A percentile compares a stretch with the other conserved stretches of the same genome.
Evolutionary conservation across 2,888 invertebrate species (phyloP).

Genomic region (Cerastis leucographa): DNA sequence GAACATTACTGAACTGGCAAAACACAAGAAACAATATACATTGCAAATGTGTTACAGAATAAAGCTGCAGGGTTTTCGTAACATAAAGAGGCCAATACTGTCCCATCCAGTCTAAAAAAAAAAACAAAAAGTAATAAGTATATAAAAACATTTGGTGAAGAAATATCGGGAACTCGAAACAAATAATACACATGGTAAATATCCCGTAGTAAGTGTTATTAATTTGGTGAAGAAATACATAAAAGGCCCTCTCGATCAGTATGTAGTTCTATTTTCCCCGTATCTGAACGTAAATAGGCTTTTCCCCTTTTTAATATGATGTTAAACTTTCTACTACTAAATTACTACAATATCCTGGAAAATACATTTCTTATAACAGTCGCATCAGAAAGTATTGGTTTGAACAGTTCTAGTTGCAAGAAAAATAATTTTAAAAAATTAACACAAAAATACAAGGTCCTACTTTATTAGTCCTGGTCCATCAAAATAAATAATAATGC

Average conservation of each 20-base stretch:
- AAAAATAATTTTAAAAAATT: constrained; percentile 43
- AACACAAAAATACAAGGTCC: constrained; percentile 43
- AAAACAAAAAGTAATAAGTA: constrained; percentile 14
- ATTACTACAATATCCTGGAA: constrained; percentile 2
- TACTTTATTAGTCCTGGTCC: constrained; percentile 45
- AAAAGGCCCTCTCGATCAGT: constrained; percentile 28
- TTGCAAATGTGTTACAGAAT: constrained; percentile 8
- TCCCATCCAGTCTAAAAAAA: background rate
- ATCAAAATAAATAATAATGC: constrained; percentile 32
- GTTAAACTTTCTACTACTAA: constrained; percentile 3
- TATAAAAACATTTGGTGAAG: background rate
- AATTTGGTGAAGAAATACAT: background rate
- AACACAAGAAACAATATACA: constrained; percentile 11
- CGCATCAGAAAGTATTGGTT: background rate
- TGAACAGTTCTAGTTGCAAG: constrained; percentile 3
- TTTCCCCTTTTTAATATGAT: no score
- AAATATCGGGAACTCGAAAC: no score
- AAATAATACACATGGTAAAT: no score
- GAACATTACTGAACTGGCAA: background rate
- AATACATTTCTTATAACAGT: background rate
- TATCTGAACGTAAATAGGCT: background rate
- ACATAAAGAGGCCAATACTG: constrained; percentile 1
- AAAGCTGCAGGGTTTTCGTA: background rate
- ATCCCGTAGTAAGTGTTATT: no score
- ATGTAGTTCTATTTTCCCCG: background rate